Evolutionary conservation across 1,140 invertebrate genomes (phyloP).

Genomic region (Pogonomyrmex californicus): DNA sequence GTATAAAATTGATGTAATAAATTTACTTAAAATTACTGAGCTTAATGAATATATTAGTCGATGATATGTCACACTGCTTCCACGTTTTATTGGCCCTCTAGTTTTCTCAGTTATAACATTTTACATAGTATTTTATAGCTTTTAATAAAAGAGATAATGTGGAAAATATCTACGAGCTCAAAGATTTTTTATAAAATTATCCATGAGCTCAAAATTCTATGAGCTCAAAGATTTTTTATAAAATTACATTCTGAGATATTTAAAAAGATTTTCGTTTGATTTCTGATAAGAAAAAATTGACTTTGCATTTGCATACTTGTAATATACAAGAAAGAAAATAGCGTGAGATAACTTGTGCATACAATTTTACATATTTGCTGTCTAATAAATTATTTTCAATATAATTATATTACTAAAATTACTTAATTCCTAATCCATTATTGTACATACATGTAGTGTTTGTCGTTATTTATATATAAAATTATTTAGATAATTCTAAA

Average conservation of each 20-base stretch:
- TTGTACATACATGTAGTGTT: background rate
- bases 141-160: background rate
- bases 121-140: background rate
- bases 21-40: background rate
- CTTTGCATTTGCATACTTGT: background rate
- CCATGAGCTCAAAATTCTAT: too few species aligned
- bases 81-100: background rate
- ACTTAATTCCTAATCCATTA: background rate
- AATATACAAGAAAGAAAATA: background rate
- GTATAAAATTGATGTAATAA: slow-evolving; percentile 4
- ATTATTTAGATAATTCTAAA: too few species aligned
- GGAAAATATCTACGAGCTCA: background rate
- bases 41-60: background rate
- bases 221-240: background rate
- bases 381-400: background rate
- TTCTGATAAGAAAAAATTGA: background rate
- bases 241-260: background rate
- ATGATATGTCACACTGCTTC: slow-evolving; percentile 2
- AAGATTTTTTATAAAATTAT: background rate
- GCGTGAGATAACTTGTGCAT: background rate
- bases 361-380: background rate
- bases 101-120: too few species aligned
- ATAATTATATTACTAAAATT: background rate
- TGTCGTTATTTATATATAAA: too few species aligned
- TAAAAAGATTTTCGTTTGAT: background rate